Percentiles rank a stretch among this genome's conserved stretches.
Conservation (phyloP, 2,888 invertebrate species). For the Villa cingulata region DNA sequence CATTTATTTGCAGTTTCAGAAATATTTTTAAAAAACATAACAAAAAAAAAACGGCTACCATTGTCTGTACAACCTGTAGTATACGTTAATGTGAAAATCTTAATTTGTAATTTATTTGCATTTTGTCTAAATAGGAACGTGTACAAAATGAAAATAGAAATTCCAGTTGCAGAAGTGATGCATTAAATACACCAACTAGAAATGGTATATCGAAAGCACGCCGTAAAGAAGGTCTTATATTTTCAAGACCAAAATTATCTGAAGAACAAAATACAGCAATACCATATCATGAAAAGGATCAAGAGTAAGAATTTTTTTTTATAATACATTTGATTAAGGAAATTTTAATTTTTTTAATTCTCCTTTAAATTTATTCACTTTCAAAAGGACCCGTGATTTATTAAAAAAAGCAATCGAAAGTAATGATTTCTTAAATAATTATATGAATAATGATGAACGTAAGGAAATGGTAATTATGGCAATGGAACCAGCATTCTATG, state of each 20-base stretch:
- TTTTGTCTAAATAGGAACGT: conserved; percentile 1
- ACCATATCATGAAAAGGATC: conserved; percentile 43
- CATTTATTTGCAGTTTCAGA: too few relatives aligned
- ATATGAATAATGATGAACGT: conserved; percentile 52
- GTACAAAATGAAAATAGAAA: neutral
- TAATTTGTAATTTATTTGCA: too few relatives aligned
- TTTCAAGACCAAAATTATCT: conserved; percentile 36
- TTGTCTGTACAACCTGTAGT: too few relatives aligned
- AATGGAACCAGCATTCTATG: conserved; percentile 58
- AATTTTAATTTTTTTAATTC: neutral
- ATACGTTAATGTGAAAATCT: neutral
- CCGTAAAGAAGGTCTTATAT: conserved; percentile 42
- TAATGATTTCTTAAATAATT: conserved; percentile 71
- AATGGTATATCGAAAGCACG: conserved; percentile 19
- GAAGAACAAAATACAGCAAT: conserved; percentile 37
- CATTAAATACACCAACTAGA: conserved; percentile 7
- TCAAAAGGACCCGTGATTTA: conserved; percentile 39
- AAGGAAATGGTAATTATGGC: conserved; percentile 67
- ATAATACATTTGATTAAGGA: neutral
- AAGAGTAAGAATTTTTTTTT: conserved; percentile 34
- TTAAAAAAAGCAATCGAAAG: conserved; percentile 59
- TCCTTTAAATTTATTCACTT: neutral
- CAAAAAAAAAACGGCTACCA: too few relatives aligned
- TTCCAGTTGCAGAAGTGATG: conserved; percentile 3
- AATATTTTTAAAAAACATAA: too few relatives aligned